Evolutionary conservation across 2,888 invertebrate genomes (phyloP).

Genomic region (Mantis religiosa): DNA sequence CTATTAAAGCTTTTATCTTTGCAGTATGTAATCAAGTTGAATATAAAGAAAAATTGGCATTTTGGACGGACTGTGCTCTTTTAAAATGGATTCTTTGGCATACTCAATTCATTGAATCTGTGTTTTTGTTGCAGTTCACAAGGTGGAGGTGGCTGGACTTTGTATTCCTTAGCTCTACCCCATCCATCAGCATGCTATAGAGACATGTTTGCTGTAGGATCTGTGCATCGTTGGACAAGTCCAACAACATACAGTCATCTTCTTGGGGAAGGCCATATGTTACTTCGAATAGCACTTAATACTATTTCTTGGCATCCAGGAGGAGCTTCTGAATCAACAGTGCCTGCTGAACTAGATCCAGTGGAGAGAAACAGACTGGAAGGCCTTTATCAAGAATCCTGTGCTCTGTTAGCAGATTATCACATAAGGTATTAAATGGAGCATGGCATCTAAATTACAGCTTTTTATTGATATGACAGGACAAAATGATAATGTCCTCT

Average conservation of each 20-base stretch:
- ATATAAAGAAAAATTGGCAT: no score
- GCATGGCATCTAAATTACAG: neutral
- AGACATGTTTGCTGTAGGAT: conserved; percentile 66
- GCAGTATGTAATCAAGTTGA: no score
- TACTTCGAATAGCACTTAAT: conserved; percentile 52
- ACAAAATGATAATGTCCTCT: no score
- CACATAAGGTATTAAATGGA: conserved; percentile 41
- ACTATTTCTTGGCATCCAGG: conserved; percentile 41
- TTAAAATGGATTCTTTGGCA: no score
- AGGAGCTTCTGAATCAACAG: conserved; percentile 40
- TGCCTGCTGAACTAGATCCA: conserved; percentile 12
- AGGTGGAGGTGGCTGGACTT: conserved; percentile 52
- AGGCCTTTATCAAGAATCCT: conserved; percentile 51
- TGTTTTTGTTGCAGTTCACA: conserved; percentile 21
- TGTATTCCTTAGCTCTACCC: conserved; percentile 65
- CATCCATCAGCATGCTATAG: conserved; percentile 56
- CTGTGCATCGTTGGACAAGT: conserved; percentile 58
- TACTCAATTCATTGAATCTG: no score
- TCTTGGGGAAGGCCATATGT: conserved; percentile 67
- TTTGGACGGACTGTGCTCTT: no score
- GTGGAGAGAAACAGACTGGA: conserved; percentile 33
- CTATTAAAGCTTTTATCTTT: no score
- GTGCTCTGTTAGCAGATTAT: conserved; percentile 55
- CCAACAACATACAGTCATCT: conserved; percentile 67
- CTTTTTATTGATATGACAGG: no score